Evolutionary conservation across 2,113 vertebrate genomes (phyloP), one percentile per base, ranked within the genome.

Genomic region (Aptenodytes patagonicus): DNA sequence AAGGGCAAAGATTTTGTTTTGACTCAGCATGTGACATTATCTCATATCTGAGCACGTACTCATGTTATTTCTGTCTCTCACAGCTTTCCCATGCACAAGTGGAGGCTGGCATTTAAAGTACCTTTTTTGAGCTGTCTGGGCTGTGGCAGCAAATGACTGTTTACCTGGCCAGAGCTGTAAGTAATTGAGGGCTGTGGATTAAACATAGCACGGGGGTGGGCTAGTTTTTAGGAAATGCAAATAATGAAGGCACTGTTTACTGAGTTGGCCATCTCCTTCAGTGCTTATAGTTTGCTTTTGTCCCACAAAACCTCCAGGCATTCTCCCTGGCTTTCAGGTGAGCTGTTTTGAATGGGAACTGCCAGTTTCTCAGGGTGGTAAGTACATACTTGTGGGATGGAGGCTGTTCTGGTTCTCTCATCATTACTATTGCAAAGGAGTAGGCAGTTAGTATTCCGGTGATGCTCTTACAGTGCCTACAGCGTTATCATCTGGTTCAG

Each of bases 401-500:
- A 93, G 44, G 38, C 85, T 79, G 47, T 68, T 79, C 17, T 76
- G 71, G 11, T 69, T 92, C 72, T 73, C 40, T 31, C 1, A n/a
- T 72, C 32, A 12, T 87, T 57, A 7, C 64, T 83, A 3, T 87
- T 80, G 87, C 68, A 44, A 81, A 70, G 83, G 58, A 94, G 58
- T 52, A 81, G 72, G 54, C 86, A 46, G 75, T 95, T 90, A 40
- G 65, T 85, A 91, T 95, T 96, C 78, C 2, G 6, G 70, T 29
- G 85, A 14, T 90, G 64, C 47, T 79, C 42, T 54, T 85, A 5
- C n/a, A 68, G 55, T 89, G 94, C 91, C 89, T 89, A 15, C 89
- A 94, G 94, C 89, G 4, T 81, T 93, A 68, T 91, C 55, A 38
- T 55, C 86, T 78, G 47, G 19, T 87, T 92, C 80, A 78, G 65